Evolutionary conservation across 1,140 invertebrate species (phyloP), one percentile per base, ranked within the genome.

Genomic region (Pseudobourletiella spinata): DNA sequence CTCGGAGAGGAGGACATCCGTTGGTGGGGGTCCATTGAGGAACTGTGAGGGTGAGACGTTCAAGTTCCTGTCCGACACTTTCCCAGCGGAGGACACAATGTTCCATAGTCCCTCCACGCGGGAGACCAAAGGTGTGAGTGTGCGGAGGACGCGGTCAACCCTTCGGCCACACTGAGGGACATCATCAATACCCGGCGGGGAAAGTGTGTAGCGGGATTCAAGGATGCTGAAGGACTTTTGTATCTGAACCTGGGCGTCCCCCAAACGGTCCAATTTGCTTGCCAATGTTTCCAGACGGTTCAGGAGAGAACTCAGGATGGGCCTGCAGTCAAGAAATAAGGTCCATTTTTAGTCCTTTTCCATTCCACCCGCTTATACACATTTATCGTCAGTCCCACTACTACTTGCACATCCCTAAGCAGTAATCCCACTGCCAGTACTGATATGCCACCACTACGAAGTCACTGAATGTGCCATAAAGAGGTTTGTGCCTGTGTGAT

Each of bases 1-100:
- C 74, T 91, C 88, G 2, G 86, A 88, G 1, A 92, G 75, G 1
- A 91, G 76, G 65, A 88, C 86, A 69, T 91, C 88, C 0, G 35
- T 54, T 4, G 61, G 55, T 3, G 65, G 61, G 30, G 65, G 30
- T 2, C 59, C 59, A n/a, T n/a, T 39, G 0, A 70, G 42, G 30
- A 65, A 70, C 46, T 70, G 65, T 0, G 64, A 62, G 15, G 65
- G 68, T 3, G 56, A 32, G 0, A 59, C 44, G 32, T 61, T 69
- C 20, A 57, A 35, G 54, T 65, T 65, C 16, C 39, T 58, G 0
- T 55, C 59, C 3, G 60, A 20, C 18, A 20, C 26, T 59, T 65
- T 64, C 1, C 56, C 43, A 52, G 46, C 61, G 18, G 22, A 52
- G 6, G 46, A 52, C 22, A 70, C 68, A 11, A 67, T 57, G 52